phyloP scores from a whole-genome alignment of 2,797 vertebrate species.

The Sylvilagus floridanus region DNA sequence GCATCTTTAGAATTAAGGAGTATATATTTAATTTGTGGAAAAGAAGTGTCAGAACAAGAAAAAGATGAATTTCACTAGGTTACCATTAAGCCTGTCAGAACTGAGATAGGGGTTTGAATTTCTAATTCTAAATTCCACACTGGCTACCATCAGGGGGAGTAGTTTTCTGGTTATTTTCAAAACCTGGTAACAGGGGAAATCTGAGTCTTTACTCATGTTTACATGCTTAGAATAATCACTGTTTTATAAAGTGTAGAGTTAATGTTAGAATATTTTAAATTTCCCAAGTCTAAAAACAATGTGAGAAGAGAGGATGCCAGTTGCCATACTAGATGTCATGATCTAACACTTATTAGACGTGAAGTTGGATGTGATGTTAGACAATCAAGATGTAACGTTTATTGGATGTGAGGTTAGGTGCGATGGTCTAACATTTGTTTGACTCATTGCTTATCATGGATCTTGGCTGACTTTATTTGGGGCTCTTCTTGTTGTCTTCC shows the following conservation, averaged over 20 bases:
- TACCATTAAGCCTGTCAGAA: neutral
- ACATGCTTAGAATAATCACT: neutral
- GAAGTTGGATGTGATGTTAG: neutral
- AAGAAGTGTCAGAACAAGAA: neutral
- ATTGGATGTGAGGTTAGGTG: neutral
- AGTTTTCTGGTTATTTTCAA: conserved; percentile 22
- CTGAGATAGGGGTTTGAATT: neutral
- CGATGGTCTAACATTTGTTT: neutral
- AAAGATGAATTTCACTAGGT: neutral
- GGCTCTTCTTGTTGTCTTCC: conserved; percentile 16
- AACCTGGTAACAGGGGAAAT: neutral
- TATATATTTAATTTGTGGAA: conserved; percentile 20
- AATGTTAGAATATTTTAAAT: neutral
- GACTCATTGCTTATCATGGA: neutral
- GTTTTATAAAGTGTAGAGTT: neutral
- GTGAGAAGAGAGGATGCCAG: neutral
- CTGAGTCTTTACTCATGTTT: neutral
- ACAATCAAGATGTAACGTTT: neutral
- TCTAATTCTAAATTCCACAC: neutral
- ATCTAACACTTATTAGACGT: neutral
- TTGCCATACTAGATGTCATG: neutral
- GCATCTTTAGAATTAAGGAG: neutral
- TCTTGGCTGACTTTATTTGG: conserved; percentile 34
- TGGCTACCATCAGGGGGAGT: neutral
- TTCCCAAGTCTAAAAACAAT: neutral